These are phyloP conservation scores for Muricea muricata DNA, from an alignment of 92 coral and sea anemone species.

Conservation along the genomic window DNA sequence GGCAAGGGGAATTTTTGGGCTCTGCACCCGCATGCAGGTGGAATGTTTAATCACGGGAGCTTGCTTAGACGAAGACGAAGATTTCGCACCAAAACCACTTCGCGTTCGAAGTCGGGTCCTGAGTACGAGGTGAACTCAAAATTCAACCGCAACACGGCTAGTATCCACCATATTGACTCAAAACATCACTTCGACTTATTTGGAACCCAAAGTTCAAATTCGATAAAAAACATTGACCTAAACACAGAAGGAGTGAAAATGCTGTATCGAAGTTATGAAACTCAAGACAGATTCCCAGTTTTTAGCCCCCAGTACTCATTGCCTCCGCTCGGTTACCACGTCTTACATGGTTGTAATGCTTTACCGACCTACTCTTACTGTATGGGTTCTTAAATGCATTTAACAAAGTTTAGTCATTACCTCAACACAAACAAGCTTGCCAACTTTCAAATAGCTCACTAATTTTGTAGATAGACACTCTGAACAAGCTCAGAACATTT, in stretches of 20 bases:
- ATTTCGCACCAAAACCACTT: slow-evolving; percentile 9
- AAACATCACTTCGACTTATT: slow-evolving; percentile 39
- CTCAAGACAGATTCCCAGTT: background rate
- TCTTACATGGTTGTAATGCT: background rate
- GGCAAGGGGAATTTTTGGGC: slow-evolving; percentile 52
- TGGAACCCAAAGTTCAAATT: background rate
- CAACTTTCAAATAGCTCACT: too few relatives aligned
- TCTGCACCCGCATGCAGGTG: slow-evolving; percentile 29
- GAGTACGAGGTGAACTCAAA: background rate
- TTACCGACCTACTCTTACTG: background rate
- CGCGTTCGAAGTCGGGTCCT: background rate
- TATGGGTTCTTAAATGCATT: background rate
- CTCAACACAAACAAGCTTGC: background rate
- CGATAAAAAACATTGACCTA: background rate
- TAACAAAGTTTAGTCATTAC: background rate
- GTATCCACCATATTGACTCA: slow-evolving; percentile 37
- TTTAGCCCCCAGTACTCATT: background rate
- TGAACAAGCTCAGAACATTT: too few relatives aligned
- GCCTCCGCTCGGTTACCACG: slow-evolving; percentile 2
- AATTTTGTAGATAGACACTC: too few relatives aligned
- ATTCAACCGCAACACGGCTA: background rate
- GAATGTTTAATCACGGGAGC: slow-evolving; percentile 44
- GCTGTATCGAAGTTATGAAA: background rate
- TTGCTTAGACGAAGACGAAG: slow-evolving; percentile 13
- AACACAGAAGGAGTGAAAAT: slow-evolving; percentile 1